Conservation (phyloP, 2,888 invertebrate genomes). For the Augiades crinisus region DNA sequence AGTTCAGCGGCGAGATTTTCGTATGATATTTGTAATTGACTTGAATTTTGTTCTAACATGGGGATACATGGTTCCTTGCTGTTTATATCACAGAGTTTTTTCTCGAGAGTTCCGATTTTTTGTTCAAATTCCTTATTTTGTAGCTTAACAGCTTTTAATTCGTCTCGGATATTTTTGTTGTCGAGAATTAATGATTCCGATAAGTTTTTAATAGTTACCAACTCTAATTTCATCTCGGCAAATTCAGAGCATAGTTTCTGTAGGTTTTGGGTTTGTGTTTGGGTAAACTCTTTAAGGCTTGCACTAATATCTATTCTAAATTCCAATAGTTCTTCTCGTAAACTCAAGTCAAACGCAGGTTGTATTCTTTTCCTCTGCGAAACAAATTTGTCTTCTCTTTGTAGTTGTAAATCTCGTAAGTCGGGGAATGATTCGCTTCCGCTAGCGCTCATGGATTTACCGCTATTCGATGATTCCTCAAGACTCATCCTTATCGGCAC, state of each 20-base stretch:
- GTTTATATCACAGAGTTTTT: background rate
- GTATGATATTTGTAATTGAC: background rate
- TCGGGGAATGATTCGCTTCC: background rate
- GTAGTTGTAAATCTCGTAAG: no score
- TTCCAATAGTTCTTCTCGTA: background rate
- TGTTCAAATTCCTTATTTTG: background rate
- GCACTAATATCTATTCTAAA: background rate
- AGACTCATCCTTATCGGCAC: conserved; percentile 3
- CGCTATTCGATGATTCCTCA: background rate
- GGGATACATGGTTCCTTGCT: background rate
- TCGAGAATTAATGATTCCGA: background rate
- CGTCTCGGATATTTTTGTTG: conserved; percentile 4
- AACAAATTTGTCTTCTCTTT: background rate
- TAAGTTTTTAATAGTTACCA: background rate
- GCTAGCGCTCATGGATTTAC: background rate
- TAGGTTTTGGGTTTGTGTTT: background rate
- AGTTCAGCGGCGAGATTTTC: conserved; percentile 3
- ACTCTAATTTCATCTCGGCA: background rate
- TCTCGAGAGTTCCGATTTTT: background rate
- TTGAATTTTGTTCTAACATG: background rate
- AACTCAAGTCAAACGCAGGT: background rate
- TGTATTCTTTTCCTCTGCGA: background rate
- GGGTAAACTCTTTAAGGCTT: background rate
- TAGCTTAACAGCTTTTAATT: background rate
- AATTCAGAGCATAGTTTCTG: background rate